Evolutionary conservation across 2,113 vertebrate species (phyloP).

Genomic region (Uria lomvia): DNA sequence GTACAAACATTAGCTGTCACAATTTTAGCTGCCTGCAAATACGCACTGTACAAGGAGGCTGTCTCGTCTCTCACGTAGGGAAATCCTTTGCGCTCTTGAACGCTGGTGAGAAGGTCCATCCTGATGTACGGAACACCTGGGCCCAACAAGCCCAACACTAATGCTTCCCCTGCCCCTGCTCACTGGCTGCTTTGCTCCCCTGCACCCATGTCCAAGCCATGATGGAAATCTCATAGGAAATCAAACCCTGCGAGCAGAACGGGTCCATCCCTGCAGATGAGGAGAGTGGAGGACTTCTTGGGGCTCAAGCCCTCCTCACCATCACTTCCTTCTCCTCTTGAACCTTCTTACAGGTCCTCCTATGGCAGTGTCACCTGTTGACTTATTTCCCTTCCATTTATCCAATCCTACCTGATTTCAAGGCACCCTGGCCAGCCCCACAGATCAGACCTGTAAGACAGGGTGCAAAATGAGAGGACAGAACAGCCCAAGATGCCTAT

Average conservation of each 20-base stretch:
- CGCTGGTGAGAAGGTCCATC: background rate
- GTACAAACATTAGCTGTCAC: background rate
- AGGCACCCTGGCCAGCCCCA: background rate
- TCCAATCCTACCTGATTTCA: background rate
- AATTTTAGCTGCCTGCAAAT: background rate
- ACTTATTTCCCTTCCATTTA: background rate
- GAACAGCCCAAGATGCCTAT: background rate
- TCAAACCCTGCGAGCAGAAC: background rate
- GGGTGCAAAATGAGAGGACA: background rate
- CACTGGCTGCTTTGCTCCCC: background rate
- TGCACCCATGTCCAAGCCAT: background rate
- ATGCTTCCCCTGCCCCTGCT: background rate
- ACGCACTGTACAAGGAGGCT: background rate
- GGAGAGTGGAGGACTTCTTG: background rate
- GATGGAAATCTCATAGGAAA: background rate
- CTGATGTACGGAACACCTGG: background rate
- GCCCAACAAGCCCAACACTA: background rate
- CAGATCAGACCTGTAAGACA: background rate
- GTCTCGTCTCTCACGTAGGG: rapidly evolving
- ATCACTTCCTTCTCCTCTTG: background rate
- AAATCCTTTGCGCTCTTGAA: background rate
- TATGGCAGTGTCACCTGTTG: background rate
- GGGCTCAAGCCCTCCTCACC: background rate
- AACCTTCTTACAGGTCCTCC: background rate
- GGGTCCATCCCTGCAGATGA: background rate